Base-by-base conservation (phyloP, 2,113 vertebrate species). In the Sinocyclocheilus anophthalmus region DNA sequence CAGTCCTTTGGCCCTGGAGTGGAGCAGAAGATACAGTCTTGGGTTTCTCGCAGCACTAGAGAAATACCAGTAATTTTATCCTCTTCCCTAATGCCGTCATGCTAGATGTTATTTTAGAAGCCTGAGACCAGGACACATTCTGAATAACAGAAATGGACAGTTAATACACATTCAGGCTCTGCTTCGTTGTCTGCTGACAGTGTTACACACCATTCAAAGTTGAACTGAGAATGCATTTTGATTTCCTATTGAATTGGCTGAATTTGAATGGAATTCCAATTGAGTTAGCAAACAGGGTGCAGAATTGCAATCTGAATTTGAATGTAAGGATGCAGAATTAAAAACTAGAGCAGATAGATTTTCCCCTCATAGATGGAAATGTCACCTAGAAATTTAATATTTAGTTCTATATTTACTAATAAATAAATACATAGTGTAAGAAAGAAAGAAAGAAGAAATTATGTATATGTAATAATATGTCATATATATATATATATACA, bases 1-100 rank as follows among this genome's bases (percentile, higher is more conserved):
- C 79, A 73, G 57, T 85, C 75, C 83, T 87, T 45, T n/a, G 45
- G 37, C 59, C 72, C 14, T 53, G 26, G n/a, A 63, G 69, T 73
- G n/a, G 77, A 53, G 53, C 14, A 26, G 50, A 72, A 55, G 14
- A 70, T 50, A 45, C 8, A 33, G 69, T 57, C 13, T 61, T 14
- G 78, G 65, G 53, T 77, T 77, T 77, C 76, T 14, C 22, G 26
- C 59, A 26, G 26, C 42, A 26, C 42, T n/a, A 42, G 22, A 26
- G 8, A 24, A 39, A 65, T 39, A 30, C n/a, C 39, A 33, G 79
- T 53, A n/a, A 67, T 76, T 30, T 16, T 26, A 45, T 79, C 69
- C 48, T 18, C 24, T 69, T 82, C 9, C 5, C 4, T 20, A 26
- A 50, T 48, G 24, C 8, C 18, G 79, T 63, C 13, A 45, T 45